A percentile compares a stretch with the other conserved stretches of the same genome.
These are phyloP conservation scores for Mimas tiliae DNA, from an alignment of 2,888 invertebrate species.

Conservation along the genomic window DNA sequence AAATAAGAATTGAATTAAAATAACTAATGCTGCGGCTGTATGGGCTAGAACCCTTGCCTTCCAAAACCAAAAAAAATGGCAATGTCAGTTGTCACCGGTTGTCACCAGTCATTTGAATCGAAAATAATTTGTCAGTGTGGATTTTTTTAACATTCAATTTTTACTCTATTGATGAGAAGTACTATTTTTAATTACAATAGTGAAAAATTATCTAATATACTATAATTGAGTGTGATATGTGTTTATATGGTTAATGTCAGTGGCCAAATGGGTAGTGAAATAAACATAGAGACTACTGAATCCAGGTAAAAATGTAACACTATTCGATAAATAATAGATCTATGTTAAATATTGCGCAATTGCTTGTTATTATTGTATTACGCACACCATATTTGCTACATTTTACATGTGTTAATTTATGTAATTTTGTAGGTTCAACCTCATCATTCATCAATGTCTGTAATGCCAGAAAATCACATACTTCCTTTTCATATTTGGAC, in stretches of 20 bases:
- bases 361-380: constrained; percentile 40
- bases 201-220: constrained; percentile 28
- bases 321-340: constrained; percentile 32
- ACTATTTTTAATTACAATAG: constrained; percentile 2
- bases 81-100: constrained; percentile 6
- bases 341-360: constrained; percentile 61
- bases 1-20: too few relatives aligned
- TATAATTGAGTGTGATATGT: constrained; percentile 53
- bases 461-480: constrained; percentile 59
- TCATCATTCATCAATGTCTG: constrained; percentile 38
- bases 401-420: constrained; percentile 34
- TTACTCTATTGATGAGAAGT: constrained; percentile 24
- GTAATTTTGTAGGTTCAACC: constrained; percentile 51
- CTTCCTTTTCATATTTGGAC: constrained; percentile 62
- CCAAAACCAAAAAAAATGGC: too few relatives aligned
- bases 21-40: too few relatives aligned
- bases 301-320: constrained; percentile 58
- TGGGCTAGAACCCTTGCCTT: too few relatives aligned
- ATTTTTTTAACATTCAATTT: constrained; percentile 20
- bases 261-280: constrained; percentile 78
- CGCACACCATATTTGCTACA: constrained; percentile 29
- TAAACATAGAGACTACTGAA: constrained; percentile 62
- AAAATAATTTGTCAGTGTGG: constrained; percentile 9
- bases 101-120: constrained; percentile 1
- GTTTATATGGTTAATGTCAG: constrained; percentile 70